Evolutionary conservation across 2,797 vertebrate species (phyloP), one percentile per base, ranked within the genome.

Genomic region (Leuciscus waleckii): DNA sequence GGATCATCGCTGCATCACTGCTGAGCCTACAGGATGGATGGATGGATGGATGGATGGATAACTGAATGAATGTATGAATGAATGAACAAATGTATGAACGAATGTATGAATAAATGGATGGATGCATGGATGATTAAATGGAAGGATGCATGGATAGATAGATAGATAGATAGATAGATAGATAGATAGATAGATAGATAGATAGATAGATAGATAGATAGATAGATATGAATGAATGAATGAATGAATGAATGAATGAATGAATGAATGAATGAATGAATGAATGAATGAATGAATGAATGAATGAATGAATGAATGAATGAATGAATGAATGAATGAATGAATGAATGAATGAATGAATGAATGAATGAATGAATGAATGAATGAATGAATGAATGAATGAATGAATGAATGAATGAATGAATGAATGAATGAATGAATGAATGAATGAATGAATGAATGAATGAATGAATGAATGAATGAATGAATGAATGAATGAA

Each of bases 191-290:
- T 17, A 17, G 6, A 21, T 54, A 1, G 0, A 0, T 9, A 8
- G 0, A 56, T 23, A n/a, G 2, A 23, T 23, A 0, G 0, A 54
- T 7, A 0, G 0, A 19, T 17, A 17, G 6, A 21, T 54, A 1
- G 0, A 0, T 9, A 8, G 0, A 56, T 23, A n/a, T n/a, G n/a
- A n/a, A n/a, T n/a, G n/a, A n/a, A n/a, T n/a, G n/a, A 0, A 8
- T n/a, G 3, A 0, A n/a, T n/a, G 23, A 0, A 13, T 58, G 3
- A 1, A 11, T 58, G 9, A 0, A 21, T 21, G 2, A 0, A 7
- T 49, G 1, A 5, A 49, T 51, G 0, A 0, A 58, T 58, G 0
- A 4, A 11, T 58, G 3, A 3, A n/a, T n/a, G 1, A 0, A 51
- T 56, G 17, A 0, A 9, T 23, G 54, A 0, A 23, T 56, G 54